A percentile compares a stretch with the other conserved stretches of the same genome.
phyloP scores from a whole-genome alignment of 2,888 invertebrate species.

The Micoletzkya japonica region DNA sequence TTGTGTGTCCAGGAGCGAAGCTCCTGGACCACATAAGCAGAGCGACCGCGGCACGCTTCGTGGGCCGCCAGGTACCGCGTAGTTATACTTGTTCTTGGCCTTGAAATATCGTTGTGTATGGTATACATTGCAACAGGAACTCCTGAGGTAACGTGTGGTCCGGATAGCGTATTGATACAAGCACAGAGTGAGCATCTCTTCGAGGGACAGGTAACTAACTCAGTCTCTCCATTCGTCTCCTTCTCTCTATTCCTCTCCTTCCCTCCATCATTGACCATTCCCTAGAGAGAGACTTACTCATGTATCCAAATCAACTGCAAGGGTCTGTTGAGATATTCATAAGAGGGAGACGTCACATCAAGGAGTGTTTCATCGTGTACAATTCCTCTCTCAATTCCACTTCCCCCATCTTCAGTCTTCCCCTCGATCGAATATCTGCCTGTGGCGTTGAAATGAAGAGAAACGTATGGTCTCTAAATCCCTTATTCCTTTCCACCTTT shows the following conservation, averaged over 20 bases:
- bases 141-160: constrained; percentile 42
- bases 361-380: background rate
- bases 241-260: constrained; percentile 30
- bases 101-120: no score
- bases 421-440: background rate
- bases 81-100: no score
- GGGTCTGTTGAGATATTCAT: background rate
- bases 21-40: no score
- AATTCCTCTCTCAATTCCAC: background rate
- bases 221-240: no score
- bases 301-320: background rate
- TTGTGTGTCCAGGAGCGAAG: no score
- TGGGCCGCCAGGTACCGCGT: no score
- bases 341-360: background rate
- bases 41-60: no score
- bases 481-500: no score
- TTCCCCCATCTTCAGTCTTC: background rate
- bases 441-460: constrained; percentile 7
- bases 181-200: constrained; percentile 36
- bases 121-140: constrained; percentile 33
- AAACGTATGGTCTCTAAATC: no score
- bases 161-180: constrained; percentile 37
- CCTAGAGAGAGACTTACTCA: no score
- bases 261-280: no score
- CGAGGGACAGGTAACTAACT: constrained; percentile 41